These are phyloP conservation scores for Podarcis raffonei DNA, from an alignment of 2,113 vertebrate species.

Conservation along the genomic window DNA sequence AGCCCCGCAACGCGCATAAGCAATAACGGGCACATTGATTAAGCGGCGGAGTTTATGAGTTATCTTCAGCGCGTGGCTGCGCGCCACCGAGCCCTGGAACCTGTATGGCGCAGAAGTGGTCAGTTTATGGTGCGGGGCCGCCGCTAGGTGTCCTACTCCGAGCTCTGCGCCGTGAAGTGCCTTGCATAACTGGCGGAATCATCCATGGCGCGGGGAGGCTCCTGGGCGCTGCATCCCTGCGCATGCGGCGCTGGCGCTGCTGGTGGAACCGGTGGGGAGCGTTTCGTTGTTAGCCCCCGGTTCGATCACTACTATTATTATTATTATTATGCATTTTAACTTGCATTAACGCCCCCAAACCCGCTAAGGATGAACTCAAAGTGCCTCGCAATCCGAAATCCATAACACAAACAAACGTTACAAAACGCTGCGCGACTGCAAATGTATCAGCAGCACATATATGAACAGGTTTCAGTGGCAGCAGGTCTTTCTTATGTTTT, in stretches of 20 bases:
- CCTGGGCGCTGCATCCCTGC: not conserved
- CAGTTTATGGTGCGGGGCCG: not conserved
- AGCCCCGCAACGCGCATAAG: not conserved
- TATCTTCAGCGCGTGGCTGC: not conserved
- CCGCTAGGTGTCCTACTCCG: not conserved
- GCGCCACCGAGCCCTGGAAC: not conserved
- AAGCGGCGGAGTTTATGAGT: accelerated
- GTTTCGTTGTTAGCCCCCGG: too few species aligned
- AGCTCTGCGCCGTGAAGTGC: not conserved
- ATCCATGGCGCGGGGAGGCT: not conserved
- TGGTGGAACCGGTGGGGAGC: not conserved
- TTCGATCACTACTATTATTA: too few species aligned
- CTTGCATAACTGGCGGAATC: accelerated
- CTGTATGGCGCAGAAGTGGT: not conserved
- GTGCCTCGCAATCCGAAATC: too few species aligned
- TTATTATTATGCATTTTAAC: too few species aligned
- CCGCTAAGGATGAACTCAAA: too few species aligned
- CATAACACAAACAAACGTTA: too few species aligned
- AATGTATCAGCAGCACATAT: too few species aligned
- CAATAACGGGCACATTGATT: accelerated
- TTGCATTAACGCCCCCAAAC: too few species aligned
- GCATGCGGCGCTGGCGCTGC: not conserved
- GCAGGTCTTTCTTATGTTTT: too few species aligned
- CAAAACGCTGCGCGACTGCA: too few species aligned
- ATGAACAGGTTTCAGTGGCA: too few species aligned